A percentile compares a stretch with the other conserved stretches of the same genome.
These are phyloP conservation scores for Drosophila sordidula DNA, from an alignment of 2,888 invertebrate genomes.

Conservation along the genomic window DNA sequence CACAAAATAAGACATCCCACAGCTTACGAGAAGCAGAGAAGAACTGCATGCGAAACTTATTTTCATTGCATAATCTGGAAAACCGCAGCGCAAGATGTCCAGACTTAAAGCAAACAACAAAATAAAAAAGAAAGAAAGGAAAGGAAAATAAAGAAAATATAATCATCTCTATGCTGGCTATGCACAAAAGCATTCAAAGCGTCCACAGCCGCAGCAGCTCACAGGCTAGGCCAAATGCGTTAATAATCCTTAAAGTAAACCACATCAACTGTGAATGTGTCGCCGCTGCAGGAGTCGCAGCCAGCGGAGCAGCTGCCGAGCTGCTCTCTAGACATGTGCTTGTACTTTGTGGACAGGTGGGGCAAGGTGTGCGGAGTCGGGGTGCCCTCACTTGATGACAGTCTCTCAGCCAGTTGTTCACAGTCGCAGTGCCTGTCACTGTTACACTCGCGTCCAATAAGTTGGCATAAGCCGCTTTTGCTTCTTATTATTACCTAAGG, in stretches of 20 bases:
- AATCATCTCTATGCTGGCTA: constrained; percentile 19
- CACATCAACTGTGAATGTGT: constrained; percentile 58
- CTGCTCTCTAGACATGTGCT: constrained; percentile 8
- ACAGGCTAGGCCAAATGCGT: constrained; percentile 38
- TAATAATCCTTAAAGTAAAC: constrained; percentile 67
- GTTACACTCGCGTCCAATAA: constrained; percentile 36
- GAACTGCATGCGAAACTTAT: constrained; percentile 7
- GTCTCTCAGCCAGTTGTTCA: constrained; percentile 31
- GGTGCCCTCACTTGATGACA: constrained; percentile 28
- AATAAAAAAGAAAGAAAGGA: neutral
- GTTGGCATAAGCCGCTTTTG: constrained; percentile 36
- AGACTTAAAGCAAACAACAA: constrained; percentile 37
- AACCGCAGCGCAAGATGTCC: constrained; percentile 23
- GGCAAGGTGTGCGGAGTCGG: constrained; percentile 7
- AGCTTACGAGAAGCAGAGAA: neutral
- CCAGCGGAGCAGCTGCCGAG: neutral
- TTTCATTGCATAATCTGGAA: constrained; percentile 44
- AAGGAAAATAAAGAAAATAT: constrained; percentile 11
- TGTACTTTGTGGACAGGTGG: neutral
- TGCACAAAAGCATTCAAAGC: constrained; percentile 14
- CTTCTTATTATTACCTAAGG: constrained; percentile 6
- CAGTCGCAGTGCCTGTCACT: neutral
- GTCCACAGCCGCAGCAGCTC: constrained; percentile 10
- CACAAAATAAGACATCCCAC: constrained; percentile 7
- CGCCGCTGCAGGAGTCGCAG: constrained; percentile 14